Base-by-base conservation (phyloP, 2,797 vertebrate species). In the Ctenosaura bakeri region DNA sequence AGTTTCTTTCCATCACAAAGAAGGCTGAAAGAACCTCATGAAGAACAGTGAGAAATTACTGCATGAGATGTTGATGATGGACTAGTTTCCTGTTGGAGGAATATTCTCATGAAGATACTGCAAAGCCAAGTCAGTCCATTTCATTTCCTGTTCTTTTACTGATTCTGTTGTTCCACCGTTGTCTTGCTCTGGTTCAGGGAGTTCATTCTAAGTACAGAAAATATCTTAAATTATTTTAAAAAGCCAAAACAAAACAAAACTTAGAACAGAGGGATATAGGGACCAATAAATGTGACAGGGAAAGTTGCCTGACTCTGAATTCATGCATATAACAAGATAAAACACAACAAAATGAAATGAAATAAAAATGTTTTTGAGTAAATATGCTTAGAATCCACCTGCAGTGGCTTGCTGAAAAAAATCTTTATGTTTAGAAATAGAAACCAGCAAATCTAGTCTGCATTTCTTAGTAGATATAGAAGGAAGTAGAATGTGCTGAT, bases 121-220 rank as follows among this genome's bases (percentile, higher is more conserved):
- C 76, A 99, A 96, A 76, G 99, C 98, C 82, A 99, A 95, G 95
- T 99, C 99, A 1, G 98, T 98, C 99, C 99, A 99, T 97, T 99
- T 99, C 99, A 99, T 99, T 96, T 99, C 99, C 95, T 99, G 99
- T 87, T 99, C 99, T 92, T 99, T 99, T 88, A 99, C 98, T 0
- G 99, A 99, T 94, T 99, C 99, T 0, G 98, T 99, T 73, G 98
- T 97, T 93, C 99, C 99, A 0, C 99, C 98, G 0, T 99, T 99
- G 97, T 99, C 99, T 95, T 99, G 99, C 91, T 99, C 99, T 46
- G 99, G 99, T 92, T 99, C 99, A 4, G 99, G 99, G 87, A 99
- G 97, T 92, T 99, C 99, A 93, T 98, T 99, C 98, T 99, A 95
- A 89, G 94, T 89, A 94, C 79, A 88, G 88, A 92, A 26, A 92